Percentiles rank a stretch among this genome's conserved stretches.
phyloP scores from a whole-genome alignment of 2,113 vertebrate species.

The Ceyx cyanopectus region DNA sequence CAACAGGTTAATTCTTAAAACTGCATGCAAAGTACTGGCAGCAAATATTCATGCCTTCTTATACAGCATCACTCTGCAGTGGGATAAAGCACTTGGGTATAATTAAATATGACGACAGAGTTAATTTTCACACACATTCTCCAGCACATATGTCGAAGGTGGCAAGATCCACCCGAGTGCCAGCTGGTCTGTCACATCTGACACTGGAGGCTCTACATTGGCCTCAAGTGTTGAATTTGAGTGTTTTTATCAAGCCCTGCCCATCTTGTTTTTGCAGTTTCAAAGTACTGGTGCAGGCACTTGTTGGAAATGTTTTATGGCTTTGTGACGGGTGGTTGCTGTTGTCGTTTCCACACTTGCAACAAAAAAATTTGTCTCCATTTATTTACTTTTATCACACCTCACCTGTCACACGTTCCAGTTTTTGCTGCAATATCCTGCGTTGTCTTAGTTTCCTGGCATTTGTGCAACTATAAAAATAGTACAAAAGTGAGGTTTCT shows the following conservation, averaged over 20 bases:
- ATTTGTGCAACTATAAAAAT: not conserved
- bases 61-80: not conserved
- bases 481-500: not conserved
- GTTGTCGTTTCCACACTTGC: accelerated
- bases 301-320: not conserved
- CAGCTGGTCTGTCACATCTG: not conserved
- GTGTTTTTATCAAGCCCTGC: not conserved
- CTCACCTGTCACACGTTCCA: accelerated
- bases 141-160: not conserved
- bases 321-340: not conserved
- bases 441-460: not conserved
- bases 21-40: not conserved
- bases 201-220: not conserved
- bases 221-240: not conserved
- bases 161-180: not conserved
- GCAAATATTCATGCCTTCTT: not conserved
- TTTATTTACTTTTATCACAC: not conserved
- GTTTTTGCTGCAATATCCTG: not conserved
- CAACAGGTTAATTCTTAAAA: not conserved
- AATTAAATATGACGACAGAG: constrained; percentile 19
- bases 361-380: not conserved
- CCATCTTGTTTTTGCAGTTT: not conserved
- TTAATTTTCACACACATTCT: constrained; percentile 5
- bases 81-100: not conserved
- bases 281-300: accelerated